Base-by-base conservation (phyloP, 2,113 vertebrate genomes). In the Cyanoliseus patagonus region DNA sequence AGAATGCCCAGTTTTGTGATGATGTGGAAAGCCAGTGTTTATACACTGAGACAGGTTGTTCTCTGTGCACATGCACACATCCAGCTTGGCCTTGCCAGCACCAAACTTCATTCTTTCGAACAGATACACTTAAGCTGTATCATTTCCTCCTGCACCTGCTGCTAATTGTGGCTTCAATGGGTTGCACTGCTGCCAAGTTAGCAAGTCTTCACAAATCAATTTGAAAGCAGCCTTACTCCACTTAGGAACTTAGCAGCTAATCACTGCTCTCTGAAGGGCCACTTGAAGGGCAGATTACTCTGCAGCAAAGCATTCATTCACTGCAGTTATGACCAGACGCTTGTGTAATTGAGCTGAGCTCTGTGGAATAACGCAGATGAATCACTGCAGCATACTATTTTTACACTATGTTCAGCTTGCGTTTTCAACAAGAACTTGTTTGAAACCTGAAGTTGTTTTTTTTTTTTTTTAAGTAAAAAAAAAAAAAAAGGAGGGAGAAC, bases 261-360 rank as follows among this genome's bases (percentile, higher is more conserved):
- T 97, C 95, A 97, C 86, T 96, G 90, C 88, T 92, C 76, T 93
- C 92, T 96, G 92, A 96, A 97, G 95, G 96, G 90, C 95, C 95
- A 95, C 96, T 96, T 96, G 92, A 96, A 95, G 95, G 92, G 95
- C 95, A 96, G 95, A 96, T 96, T 95, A 94, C 86, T 94, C 94
- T 92, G 94, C 94, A 96, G 92, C 94, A 93, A 77, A 94, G 93
- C 86, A 70, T 96, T 94, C 95, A 96, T 96, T 97, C 94, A 94
- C 77, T 88, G 90, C 88, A 93, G 95, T 94, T 96, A 69, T 96
- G 95, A 93, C 94, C 95, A 96, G 95, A 87, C 66, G 24, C 93
- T 92, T 2, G 28, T 92, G 90, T 93, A 95, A 96, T 93, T 94
- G 96, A 96, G 95, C 94, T 96, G 94, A 97, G 87, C 90, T 90